Conservation (phyloP, 2,113 vertebrate species). For the Calyptommatus sinebrachiatus region DNA sequence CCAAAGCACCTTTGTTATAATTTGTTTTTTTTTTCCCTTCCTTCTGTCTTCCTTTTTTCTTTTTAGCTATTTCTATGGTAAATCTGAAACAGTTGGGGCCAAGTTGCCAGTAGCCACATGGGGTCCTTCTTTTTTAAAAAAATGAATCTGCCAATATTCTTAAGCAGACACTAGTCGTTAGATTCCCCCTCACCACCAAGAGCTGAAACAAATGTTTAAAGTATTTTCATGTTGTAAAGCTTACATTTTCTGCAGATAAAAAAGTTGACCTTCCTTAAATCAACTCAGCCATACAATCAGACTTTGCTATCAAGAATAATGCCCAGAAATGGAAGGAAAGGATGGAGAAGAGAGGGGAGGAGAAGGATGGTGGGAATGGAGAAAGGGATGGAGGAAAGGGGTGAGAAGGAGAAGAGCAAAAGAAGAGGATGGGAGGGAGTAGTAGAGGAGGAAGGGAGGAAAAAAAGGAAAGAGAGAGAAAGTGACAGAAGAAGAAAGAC, state of each 20-base stretch:
- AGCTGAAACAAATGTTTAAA: neutral
- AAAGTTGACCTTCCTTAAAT: neutral
- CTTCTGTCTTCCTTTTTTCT: constrained; percentile 40
- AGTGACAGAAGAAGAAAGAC: no score
- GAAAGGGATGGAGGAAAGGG: no score
- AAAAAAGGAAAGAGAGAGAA: no score
- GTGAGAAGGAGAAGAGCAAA: no score
- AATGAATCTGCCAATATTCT: neutral
- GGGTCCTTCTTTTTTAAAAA: constrained; percentile 25
- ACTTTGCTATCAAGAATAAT: neutral
- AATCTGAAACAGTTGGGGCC: constrained; percentile 38
- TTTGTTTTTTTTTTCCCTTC: constrained; percentile 17
- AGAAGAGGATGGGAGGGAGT: no score
- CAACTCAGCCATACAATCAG: neutral
- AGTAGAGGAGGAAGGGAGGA: no score
- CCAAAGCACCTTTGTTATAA: constrained; percentile 46
- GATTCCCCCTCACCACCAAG: no score
- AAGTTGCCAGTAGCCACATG: constrained; percentile 15
- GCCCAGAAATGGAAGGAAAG: no score
- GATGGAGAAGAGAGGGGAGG: no score
- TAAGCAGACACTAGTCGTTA: neutral
- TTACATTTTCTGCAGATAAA: no score
- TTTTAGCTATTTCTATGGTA: constrained; percentile 62
- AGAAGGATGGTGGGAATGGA: no score
- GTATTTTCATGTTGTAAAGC: neutral